These are phyloP conservation scores for Ericerus pela DNA, from an alignment of 1,140 invertebrate species.

Conservation along the genomic window DNA sequence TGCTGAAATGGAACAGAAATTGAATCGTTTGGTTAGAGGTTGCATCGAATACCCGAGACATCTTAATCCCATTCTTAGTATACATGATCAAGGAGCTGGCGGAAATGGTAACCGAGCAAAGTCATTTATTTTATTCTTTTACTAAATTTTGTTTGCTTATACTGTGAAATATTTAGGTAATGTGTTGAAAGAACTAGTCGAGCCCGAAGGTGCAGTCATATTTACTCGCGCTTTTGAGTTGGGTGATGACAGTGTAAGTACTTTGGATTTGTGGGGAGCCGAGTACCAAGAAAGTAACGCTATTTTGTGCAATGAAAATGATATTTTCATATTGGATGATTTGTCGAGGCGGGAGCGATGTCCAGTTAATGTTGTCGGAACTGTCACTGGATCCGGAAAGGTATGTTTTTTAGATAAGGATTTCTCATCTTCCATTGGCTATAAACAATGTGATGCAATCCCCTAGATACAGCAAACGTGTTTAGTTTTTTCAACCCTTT, in stretches of 20 bases:
- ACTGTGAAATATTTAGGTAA: slow-evolving; percentile 47
- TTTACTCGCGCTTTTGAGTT: slow-evolving; percentile 74
- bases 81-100: slow-evolving; percentile 92
- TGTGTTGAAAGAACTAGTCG: slow-evolving; percentile 90
- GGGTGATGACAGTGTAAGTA: slow-evolving; percentile 85
- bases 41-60: slow-evolving; percentile 64
- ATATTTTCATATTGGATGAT: slow-evolving; percentile 46
- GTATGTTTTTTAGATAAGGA: slow-evolving; percentile 34
- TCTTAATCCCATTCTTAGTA: slow-evolving; percentile 88
- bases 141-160: slow-evolving; percentile 1
- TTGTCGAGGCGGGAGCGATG: slow-evolving; percentile 79
- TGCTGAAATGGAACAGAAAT: slow-evolving; percentile 96
- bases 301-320: slow-evolving; percentile 51
- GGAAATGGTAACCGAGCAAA: slow-evolving; percentile 59
- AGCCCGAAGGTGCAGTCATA: slow-evolving; percentile 83
- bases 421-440: too few relatives aligned
- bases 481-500: not conserved
- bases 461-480: not conserved
- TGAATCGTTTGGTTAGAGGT: slow-evolving; percentile 82
- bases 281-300: slow-evolving; percentile 97
- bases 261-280: slow-evolving; percentile 90
- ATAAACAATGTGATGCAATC: too few relatives aligned
- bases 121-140: slow-evolving; percentile 4
- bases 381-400: slow-evolving; percentile 72
- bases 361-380: slow-evolving; percentile 82